Base-by-base conservation (phyloP, 23 tunicate genomes). In the Botrylloides violaceus region DNA sequence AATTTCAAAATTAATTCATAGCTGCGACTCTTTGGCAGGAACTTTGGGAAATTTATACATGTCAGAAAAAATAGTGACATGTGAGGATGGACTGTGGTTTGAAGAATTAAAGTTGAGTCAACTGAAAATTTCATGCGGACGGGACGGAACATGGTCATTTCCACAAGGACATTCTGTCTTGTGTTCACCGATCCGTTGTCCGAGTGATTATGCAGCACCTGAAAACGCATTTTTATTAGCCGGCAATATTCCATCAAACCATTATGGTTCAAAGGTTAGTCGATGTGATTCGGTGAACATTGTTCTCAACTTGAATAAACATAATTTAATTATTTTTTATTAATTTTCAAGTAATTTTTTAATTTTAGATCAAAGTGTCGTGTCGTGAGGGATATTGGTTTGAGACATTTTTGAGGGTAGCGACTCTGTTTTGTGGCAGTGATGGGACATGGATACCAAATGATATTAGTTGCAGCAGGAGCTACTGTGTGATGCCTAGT, bases 21-120 rank as follows among this genome's bases (percentile, higher is more conserved):
- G n/a, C n/a, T n/a, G n/a, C n/a, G n/a, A n/a, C n/a, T n/a, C n/a
- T n/a, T 74, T 6, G 36, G 12, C 65, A 79, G 83, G 73, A 19
- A 79, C 76, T 3, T 30, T 33, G 23, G 74, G 74, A 19, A 73
- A 82, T 82, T 9, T 58, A 2, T 78, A 71, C 65, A 66, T 77
- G 37, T 84, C 92, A 22, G 73, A 66, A 32, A 82, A 66, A 21
- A 56, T 34, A 64, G 64, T 84, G 31, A 65, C 32, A 18, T 84
- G 92, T 59, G 31, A 37, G 26, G 32, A 65, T 28, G 92, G 92
- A 1, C 60, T 78, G 71, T 84, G 92, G 92, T 84, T 84, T 47
- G 49, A 36, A 23, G 76, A 78, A 47, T 19, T 73, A 27, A 72
- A 27, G 29, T 25, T 39, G 26, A 47, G 66, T 21, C 35, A 19